A percentile compares a stretch with the other conserved stretches of the same genome.
These are phyloP conservation scores for Sternarchorhynchus goeldii DNA, from an alignment of 2,797 vertebrate species.

Conservation along the genomic window DNA sequence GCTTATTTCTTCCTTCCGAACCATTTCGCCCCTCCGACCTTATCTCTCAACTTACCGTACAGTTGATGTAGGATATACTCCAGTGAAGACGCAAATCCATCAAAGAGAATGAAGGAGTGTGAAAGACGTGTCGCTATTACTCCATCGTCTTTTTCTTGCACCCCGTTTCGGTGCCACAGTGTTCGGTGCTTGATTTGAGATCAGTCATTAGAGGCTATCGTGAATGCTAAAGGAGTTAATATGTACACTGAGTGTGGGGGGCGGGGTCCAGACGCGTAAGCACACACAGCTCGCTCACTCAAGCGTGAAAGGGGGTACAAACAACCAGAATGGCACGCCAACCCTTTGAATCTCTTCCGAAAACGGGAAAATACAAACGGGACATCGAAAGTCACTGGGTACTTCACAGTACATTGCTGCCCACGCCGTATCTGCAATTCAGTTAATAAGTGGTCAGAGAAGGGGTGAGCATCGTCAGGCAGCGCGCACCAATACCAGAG, in stretches of 20 bases:
- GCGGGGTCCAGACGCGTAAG: slow-evolving; percentile 62
- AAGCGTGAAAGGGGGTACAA: slow-evolving; percentile 48
- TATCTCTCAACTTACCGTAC: slow-evolving; percentile 69
- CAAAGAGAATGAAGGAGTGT: slow-evolving; percentile 39
- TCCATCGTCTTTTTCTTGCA: slow-evolving; percentile 50
- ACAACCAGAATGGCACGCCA: slow-evolving; percentile 20
- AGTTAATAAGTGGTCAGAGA: no score
- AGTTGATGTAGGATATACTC: slow-evolving; percentile 58
- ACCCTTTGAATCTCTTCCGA: not conserved
- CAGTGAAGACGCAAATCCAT: slow-evolving; percentile 69
- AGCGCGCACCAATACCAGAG: not conserved
- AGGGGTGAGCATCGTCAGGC: not conserved
- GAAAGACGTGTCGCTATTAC: slow-evolving; percentile 52
- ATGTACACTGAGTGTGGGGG: slow-evolving; percentile 64
- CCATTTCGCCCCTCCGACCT: slow-evolving; percentile 40
- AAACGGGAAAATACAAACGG: slow-evolving; percentile 22
- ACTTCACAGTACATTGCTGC: not conserved
- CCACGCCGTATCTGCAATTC: not conserved
- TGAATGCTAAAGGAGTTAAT: slow-evolving; percentile 59
- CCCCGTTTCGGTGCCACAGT: slow-evolving; percentile 45
- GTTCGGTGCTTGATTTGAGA: slow-evolving; percentile 59
- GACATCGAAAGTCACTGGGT: slow-evolving; percentile 14
- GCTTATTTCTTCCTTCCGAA: slow-evolving; percentile 36
- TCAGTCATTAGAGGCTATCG: slow-evolving; percentile 61
- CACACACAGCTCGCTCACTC: slow-evolving; percentile 46